These are phyloP conservation scores for Malurus elegans DNA, from an alignment of 2,113 vertebrate genomes.

Conservation along the genomic window DNA sequence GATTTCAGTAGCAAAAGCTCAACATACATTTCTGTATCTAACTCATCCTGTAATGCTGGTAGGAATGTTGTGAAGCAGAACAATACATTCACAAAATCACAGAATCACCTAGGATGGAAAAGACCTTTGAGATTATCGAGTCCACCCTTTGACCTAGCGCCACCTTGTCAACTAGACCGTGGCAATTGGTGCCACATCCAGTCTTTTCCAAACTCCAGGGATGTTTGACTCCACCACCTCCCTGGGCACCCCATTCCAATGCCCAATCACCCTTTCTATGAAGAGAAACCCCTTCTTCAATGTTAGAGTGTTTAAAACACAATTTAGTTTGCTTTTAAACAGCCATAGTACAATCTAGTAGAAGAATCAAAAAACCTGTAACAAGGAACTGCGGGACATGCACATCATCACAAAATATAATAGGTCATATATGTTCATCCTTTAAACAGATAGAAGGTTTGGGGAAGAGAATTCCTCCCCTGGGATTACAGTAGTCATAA, in stretches of 20 bases:
- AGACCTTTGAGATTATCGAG: background rate
- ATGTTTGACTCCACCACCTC: fast-evolving
- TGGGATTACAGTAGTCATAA: background rate
- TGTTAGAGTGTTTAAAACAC: background rate
- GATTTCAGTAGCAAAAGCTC: background rate
- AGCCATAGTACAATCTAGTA: background rate
- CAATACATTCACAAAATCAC: background rate
- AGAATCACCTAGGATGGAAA: background rate
- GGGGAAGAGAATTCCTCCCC: background rate
- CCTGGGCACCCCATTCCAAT: background rate
- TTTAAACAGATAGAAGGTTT: background rate
- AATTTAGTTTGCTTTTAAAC: background rate
- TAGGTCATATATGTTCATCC: background rate
- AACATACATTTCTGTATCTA: background rate
- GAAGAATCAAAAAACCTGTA: background rate
- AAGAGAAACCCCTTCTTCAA: background rate
- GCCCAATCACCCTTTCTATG: background rate
- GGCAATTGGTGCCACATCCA: background rate
- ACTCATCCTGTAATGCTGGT: background rate
- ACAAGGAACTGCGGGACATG: background rate
- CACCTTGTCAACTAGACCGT: background rate
- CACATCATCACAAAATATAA: background rate
- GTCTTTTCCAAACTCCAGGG: background rate
- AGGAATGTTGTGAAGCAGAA: background rate
- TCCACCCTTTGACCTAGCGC: background rate